Conservation (phyloP, 2,113 vertebrate genomes). For the Chitala chitala region DNA sequence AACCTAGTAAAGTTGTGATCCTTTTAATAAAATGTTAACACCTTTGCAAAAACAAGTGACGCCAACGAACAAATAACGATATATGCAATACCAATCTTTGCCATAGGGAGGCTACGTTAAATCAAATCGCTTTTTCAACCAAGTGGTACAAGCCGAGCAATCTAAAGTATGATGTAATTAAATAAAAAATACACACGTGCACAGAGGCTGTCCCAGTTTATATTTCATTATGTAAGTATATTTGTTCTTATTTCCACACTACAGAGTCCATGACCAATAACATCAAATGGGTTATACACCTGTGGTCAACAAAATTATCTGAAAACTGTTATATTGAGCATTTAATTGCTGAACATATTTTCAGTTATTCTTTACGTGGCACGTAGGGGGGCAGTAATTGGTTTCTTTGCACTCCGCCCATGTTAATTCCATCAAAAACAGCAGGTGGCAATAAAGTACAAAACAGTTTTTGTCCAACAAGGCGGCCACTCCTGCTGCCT, state of each 20-base stretch:
- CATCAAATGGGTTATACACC: conserved; percentile 1
- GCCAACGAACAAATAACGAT: neutral
- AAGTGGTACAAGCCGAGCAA: neutral
- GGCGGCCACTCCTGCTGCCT: neutral
- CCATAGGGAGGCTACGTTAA: conserved; percentile 29
- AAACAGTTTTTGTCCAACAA: neutral
- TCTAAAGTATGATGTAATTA: conserved; percentile 44
- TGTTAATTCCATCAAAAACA: conserved; percentile 1
- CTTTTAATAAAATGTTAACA: neutral
- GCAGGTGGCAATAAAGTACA: conserved; percentile 12
- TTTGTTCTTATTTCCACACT: neutral
- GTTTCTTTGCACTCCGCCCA: conserved; percentile 1
- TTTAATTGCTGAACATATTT: neutral
- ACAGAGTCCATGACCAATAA: neutral
- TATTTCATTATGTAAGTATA: conserved; percentile 3
- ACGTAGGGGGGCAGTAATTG: neutral
- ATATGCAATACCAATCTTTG: conserved; percentile 19
- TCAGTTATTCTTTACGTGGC: neutral
- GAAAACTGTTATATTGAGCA: neutral
- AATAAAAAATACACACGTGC: conserved; percentile 40
- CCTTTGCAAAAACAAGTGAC: neutral
- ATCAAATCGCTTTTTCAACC: neutral
- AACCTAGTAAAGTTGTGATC: neutral
- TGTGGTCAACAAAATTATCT: neutral
- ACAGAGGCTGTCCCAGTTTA: neutral